Base-by-base conservation (phyloP, 2,113 vertebrate species). In the Crypturellus undulatus region DNA sequence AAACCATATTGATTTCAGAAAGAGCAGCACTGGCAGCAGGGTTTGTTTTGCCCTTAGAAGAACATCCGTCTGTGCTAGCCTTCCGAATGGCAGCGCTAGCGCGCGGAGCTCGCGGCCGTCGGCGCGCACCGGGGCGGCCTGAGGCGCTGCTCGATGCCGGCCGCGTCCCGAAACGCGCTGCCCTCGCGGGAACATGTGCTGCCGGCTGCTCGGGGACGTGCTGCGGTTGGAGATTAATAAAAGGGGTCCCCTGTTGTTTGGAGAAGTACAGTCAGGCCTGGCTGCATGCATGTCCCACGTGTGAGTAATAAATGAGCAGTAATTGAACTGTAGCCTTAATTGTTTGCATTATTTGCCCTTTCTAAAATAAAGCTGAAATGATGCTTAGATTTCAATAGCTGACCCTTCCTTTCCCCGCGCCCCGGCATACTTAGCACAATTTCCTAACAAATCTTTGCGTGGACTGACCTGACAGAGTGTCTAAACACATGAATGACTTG, bases 201-300 rank as follows among this genome's bases (percentile, higher is more conserved):
- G 73, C 89, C 71, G 94, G 91, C 96, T 97, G 96, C 79, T 77
- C 58, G 88, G 56, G 83, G 79, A 87, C 71, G 71, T 91, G 75
- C 77, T 32, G 87, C 87, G 95, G 97, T 92, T 77, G 85, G 84
- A 96, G 96, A 97, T 97, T 94, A 90, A 97, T 94, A 84, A 80
- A 91, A 79, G 79, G 83, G 91, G 96, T 95, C 84, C 70, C 96
- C 91, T 96, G 98, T 97, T 96, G 54, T 32, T 97, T 95, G 93
- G 96, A 98, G 96, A 97, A 96, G 92, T 94, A 89, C 69, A 70
- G 56, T 94, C 93, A 78, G 93, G 92, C 69, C 20, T 85, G 79
- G 89, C 92, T 94, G 92, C n/a, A 52, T 96, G 94, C 65, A 77
- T 95, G 96, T 96, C 93, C 92, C 64, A 70, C 60, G 22, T 76